Conservation (phyloP, 2,113 vertebrate species). For the Lepus europaeus region DNA sequence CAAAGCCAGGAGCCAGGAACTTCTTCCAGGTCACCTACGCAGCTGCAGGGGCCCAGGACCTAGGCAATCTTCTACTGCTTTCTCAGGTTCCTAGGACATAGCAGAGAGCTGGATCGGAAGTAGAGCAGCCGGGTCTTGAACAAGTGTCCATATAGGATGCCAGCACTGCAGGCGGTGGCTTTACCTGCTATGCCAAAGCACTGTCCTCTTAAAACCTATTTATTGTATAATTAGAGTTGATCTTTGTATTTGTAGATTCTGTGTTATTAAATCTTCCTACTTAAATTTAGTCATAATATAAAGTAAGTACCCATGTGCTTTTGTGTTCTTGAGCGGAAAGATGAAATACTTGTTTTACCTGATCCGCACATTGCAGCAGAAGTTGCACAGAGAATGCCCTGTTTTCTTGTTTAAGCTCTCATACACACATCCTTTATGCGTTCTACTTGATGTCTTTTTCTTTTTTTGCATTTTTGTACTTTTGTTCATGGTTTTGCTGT, state of each 20-base stretch:
- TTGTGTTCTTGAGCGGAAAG: not conserved
- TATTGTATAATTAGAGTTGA: not conserved
- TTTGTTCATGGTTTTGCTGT: not conserved
- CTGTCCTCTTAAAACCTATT: no score
- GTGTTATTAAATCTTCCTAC: not conserved
- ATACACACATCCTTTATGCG: not conserved
- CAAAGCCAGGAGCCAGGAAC: no score
- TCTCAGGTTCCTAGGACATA: no score
- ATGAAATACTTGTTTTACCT: not conserved
- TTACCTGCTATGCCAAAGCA: no score
- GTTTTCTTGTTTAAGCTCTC: not conserved
- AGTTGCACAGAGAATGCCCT: not conserved
- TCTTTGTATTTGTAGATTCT: not conserved
- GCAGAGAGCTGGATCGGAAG: no score
- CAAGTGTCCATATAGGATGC: no score
- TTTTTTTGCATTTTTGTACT: not conserved
- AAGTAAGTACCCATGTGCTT: not conserved
- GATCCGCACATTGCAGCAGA: not conserved
- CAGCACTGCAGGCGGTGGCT: no score
- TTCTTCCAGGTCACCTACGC: no score
- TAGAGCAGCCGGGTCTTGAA: no score
- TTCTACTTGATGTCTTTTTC: not conserved
- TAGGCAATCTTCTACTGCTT: no score
- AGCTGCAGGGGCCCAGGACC: no score
- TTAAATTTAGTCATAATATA: not conserved